Percentiles rank a stretch among this genome's conserved stretches.
Conservation (phyloP, 1,140 invertebrate genomes). For the silkworm (Bombyx mori) region DNA sequence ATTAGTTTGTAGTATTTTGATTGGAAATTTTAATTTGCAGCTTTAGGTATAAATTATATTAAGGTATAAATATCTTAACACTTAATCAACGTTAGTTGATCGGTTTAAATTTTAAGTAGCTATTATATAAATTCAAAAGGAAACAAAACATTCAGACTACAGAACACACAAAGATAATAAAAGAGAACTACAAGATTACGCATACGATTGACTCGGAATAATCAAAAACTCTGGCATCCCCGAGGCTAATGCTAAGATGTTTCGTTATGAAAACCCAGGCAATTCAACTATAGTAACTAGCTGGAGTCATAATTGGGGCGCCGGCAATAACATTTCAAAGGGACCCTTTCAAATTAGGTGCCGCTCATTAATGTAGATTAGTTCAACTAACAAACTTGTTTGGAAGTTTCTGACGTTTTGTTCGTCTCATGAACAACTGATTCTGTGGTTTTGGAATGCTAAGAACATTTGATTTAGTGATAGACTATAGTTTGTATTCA, state of each 20-base stretch:
- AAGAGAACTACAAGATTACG: background rate
- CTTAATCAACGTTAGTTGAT: too few relatives aligned
- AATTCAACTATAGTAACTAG: conserved; percentile 30
- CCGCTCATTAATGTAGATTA: conserved; percentile 15
- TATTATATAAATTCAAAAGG: background rate
- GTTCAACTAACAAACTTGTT: conserved; percentile 12
- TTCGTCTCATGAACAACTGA: background rate
- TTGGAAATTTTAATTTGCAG: too few relatives aligned
- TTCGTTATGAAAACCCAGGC: conserved; percentile 34
- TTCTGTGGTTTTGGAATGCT: background rate
- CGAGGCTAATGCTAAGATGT: conserved; percentile 22
- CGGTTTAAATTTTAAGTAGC: background rate
- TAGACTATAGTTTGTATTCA: too few relatives aligned
- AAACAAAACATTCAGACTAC: conserved; percentile 1
- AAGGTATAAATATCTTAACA: too few relatives aligned
- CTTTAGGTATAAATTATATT: too few relatives aligned
- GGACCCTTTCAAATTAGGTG: conserved; percentile 20
- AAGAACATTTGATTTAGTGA: too few relatives aligned
- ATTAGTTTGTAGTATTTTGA: too few relatives aligned
- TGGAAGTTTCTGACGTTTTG: background rate
- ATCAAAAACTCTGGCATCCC: conserved; percentile 1
- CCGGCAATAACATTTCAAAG: conserved; percentile 22
- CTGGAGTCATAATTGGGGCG: conserved; percentile 30
- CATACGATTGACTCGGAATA: background rate
- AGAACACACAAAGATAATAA: background rate